Evolutionary conservation across 2,888 invertebrate species (phyloP), one percentile per base, ranked within the genome.

Genomic region (Antheraea yamamai): DNA sequence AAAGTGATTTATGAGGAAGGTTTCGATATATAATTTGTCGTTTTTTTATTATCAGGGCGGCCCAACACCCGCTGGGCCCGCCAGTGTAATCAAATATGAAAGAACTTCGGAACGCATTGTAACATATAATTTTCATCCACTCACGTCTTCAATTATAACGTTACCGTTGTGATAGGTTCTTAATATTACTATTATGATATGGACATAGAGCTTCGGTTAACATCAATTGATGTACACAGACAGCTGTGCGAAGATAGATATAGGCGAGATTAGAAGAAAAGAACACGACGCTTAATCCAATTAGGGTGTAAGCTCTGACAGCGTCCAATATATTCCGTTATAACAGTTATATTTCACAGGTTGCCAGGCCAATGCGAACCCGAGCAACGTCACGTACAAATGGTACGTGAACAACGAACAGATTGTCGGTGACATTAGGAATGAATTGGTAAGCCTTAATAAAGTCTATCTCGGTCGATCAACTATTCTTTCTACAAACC

Each of bases 321-420:
- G 70, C n/a, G 14, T 20, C 39, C 70, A 70, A 70, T 70, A 70
- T 70, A 70, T 35, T 68, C 35, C 7, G 4, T 71, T 70, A 18
- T 70, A 73, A 72, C 18, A 6, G 64, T 51, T 64, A 73, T 75
- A n/a, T 71, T 23, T 75, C 71, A 51, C 84, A 96, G 95, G 96
- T 81, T 99, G 99, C 88, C 96, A 97, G 86, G 98, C 98, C 0
- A 97, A 97, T 81, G 99, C 98, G 7, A 99, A 99, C 94, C 99
- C 99, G 1, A 95, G 96, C 51, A 97, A 97, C 78, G 96, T 98
- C 72, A 96, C 96, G 30, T 98, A 98, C 95, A 97, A 96, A 80
- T 98, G 98, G 98, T 98, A 96, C 90, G 95, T 98, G 81, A 98
- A 98, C 90, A 98, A 97, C 81, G 97, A 97, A 81, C 96, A 96